Base-by-base conservation (phyloP, 2,888 invertebrate genomes). In the Tipula helvola region DNA sequence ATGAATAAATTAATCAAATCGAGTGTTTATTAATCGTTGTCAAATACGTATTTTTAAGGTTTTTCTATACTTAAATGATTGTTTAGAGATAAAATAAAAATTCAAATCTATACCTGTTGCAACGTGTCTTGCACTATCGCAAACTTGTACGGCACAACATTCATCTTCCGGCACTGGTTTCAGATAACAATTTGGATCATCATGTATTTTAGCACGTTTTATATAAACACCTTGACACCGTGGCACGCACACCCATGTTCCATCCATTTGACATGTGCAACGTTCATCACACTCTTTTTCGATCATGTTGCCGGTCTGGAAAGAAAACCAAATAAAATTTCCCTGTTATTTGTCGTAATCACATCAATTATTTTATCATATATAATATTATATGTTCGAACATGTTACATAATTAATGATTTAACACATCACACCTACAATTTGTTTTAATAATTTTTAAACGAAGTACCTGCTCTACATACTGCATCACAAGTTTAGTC, bases 281-380 rank as follows among this genome's bases (percentile, higher is more conserved):
- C 94, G 92, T 88, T 96, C 95, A 87, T 96, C 96, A 89, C 97
- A 97, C 83, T 94, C 96, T 57, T 94, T 93, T 87, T 95, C 93
- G 88, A 96, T 92, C 88, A 93, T 94, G 88, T 96, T 95, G 1
- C 96, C 97, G 86, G 95, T 90, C 94, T 94, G 88, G 3, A 90
- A 88, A 28, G 42, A 83, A 87, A 86, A 85, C 86, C n/a, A 42
- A 85, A 85, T 4, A 42, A 42, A 85, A 42, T 39, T 44, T 7
- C n/a, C 39, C 71, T 10, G 28, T 71, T 71, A 71, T 16, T 71
- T 28, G 10, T 18, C 28, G 71, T 28, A 71, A 71, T 18, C 71
- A 10, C 10, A 71, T n/a, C n/a, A n/a, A n/a, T n/a, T n/a, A n/a
- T n/a, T n/a, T n/a, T n/a, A n/a, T n/a, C 57, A 57, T 10, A 57